These are phyloP conservation scores for Dermatemys mawii DNA, from an alignment of 2,113 vertebrate genomes.

Conservation along the genomic window DNA sequence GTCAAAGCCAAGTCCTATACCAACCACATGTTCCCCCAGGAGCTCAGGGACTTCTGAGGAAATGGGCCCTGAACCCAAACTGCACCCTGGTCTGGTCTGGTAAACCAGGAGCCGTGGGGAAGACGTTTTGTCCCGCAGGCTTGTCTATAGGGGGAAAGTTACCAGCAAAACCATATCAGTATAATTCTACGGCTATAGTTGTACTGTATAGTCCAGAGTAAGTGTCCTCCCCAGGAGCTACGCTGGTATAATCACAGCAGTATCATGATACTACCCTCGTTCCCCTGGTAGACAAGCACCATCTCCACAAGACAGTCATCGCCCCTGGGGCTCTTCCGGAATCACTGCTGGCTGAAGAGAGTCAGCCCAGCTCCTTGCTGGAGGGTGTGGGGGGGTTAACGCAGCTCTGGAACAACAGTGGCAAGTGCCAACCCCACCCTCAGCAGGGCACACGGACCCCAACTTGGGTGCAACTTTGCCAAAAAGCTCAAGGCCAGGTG, in stretches of 20 bases:
- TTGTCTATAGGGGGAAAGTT: not conserved
- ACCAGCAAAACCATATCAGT: too few relatives aligned
- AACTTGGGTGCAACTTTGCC: not conserved
- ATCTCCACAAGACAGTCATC: not conserved
- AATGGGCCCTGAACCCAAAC: not conserved
- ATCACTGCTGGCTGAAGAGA: not conserved
- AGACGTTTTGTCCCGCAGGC: not conserved
- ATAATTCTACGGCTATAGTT: too few relatives aligned
- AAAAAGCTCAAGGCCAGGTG: not conserved
- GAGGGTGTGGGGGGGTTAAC: too few relatives aligned
- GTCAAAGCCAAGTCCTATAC: not conserved
- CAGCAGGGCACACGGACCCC: not conserved
- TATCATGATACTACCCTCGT: too few relatives aligned
- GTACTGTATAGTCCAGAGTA: not conserved
- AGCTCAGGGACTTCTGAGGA: not conserved
- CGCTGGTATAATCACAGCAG: too few relatives aligned
- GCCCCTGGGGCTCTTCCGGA: not conserved
- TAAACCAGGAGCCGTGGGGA: not conserved
- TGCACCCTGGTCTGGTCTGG: not conserved
- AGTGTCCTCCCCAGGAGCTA: not conserved
- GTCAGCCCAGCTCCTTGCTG: not conserved
- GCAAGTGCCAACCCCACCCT: not conserved
- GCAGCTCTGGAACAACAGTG: too few relatives aligned
- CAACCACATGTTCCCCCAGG: not conserved
- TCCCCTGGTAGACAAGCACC: not conserved